These are phyloP conservation scores for Nesoenas mayeri DNA, from an alignment of 2,113 vertebrate species.

Conservation along the genomic window DNA sequence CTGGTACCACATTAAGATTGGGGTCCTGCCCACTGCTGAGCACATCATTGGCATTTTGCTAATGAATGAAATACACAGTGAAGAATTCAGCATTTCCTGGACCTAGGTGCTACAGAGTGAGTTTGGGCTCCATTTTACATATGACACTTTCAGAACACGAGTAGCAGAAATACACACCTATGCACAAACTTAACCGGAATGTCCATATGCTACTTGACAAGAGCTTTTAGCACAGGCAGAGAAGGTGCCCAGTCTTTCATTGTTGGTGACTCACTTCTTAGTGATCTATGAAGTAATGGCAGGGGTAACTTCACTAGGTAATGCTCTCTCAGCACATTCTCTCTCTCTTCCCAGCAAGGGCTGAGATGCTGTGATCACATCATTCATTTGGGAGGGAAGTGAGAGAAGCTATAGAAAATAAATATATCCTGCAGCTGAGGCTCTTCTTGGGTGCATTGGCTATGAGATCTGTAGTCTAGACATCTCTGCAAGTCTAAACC, in stretches of 20 bases:
- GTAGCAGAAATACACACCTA: neutral
- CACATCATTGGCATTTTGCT: neutral
- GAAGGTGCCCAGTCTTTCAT: neutral
- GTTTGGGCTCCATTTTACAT: neutral
- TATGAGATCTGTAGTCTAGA: neutral
- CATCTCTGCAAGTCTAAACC: conserved; percentile 14
- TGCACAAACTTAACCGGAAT: neutral
- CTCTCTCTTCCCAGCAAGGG: conserved; percentile 9
- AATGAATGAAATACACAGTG: neutral
- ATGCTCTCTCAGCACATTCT: conserved; percentile 59
- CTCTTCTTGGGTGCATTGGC: neutral
- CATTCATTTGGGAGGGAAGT: neutral
- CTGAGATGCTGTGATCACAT: conserved; percentile 41
- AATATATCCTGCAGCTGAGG: conserved; percentile 20
- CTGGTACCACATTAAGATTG: neutral
- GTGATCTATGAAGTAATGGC: neutral
- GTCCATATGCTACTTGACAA: neutral
- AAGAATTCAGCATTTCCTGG: neutral
- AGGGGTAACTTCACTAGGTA: conserved; percentile 35
- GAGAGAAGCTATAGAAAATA: neutral
- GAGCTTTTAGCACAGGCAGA: neutral
- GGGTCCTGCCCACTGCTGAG: neutral
- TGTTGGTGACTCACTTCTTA: conserved; percentile 18
- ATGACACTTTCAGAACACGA: neutral
- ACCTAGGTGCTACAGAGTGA: neutral